phyloP scores from a whole-genome alignment of 2,113 vertebrate genomes.

The Psittacus erithacus region DNA sequence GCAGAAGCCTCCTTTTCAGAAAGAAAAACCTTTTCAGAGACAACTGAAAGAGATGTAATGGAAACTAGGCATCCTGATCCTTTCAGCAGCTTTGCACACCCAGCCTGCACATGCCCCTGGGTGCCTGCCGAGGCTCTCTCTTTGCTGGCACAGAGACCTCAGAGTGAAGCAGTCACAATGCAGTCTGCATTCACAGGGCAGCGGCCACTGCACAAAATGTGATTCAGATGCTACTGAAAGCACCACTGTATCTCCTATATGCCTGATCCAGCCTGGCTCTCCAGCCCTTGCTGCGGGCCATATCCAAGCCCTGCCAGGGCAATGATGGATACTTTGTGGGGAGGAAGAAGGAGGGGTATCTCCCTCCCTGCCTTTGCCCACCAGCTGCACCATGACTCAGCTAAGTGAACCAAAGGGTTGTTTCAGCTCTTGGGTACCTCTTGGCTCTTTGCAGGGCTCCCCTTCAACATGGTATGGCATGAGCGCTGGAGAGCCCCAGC shows the following conservation, averaged over 20 bases:
- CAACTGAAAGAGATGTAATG: background rate
- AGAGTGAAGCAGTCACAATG: accelerated
- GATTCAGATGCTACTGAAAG: background rate
- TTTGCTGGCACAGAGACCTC: accelerated
- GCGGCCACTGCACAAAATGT: accelerated
- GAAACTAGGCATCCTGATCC: background rate
- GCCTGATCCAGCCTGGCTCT: background rate
- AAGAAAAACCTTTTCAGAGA: background rate
- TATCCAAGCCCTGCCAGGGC: background rate
- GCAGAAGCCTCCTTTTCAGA: background rate
- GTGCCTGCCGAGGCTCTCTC: accelerated
- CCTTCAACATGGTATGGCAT: background rate
- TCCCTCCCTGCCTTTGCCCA: background rate
- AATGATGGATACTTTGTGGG: accelerated
- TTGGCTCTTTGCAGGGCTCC: background rate
- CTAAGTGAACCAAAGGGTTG: background rate
- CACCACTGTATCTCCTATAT: accelerated
- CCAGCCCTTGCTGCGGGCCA: accelerated
- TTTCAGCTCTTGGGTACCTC: background rate
- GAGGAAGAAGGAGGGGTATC: accelerated
- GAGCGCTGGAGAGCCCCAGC: accelerated
- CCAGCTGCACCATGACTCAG: accelerated
- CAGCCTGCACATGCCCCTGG: background rate
- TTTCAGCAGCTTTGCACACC: background rate
- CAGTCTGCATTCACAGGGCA: background rate